Percentiles rank a stretch among this genome's conserved stretches.
phyloP scores from a whole-genome alignment of 2,113 vertebrate species.

The Phalacrocorax brasilianus region DNA sequence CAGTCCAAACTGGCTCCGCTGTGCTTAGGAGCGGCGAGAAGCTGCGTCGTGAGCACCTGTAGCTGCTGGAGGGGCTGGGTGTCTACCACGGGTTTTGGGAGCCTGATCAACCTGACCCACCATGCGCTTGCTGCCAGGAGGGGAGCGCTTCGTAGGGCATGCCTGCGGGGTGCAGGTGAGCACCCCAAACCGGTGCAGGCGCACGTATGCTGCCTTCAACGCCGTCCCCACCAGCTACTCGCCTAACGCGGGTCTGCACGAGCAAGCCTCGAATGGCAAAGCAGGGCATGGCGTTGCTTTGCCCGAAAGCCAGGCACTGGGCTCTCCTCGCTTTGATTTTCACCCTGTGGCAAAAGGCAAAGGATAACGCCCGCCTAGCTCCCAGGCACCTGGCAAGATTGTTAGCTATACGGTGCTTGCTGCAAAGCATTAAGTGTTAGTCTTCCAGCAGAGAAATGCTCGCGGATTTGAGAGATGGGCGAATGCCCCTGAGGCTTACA shows the following conservation, averaged over 20 bases:
- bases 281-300: not conserved
- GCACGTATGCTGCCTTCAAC: not conserved
- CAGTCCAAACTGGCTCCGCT: not conserved
- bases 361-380: not conserved
- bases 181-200: not conserved
- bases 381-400: not conserved
- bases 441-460: not conserved
- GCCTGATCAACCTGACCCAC: not conserved
- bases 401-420: not conserved
- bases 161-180: not conserved
- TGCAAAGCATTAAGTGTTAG: not conserved
- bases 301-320: not conserved
- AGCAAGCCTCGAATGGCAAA: not conserved
- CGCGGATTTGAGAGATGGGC: not conserved
- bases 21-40: not conserved
- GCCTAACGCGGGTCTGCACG: rapidly evolving
- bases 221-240: not conserved
- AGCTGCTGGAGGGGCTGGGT: not conserved
- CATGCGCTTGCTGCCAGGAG: not conserved
- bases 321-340: not conserved
- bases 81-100: not conserved
- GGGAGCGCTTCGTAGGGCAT: too few species aligned
- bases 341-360: rapidly evolving
- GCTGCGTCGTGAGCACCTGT: not conserved
- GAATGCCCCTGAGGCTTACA: not conserved